Conservation (phyloP, 2,797 vertebrate species). For the Taeniopygia guttata region DNA sequence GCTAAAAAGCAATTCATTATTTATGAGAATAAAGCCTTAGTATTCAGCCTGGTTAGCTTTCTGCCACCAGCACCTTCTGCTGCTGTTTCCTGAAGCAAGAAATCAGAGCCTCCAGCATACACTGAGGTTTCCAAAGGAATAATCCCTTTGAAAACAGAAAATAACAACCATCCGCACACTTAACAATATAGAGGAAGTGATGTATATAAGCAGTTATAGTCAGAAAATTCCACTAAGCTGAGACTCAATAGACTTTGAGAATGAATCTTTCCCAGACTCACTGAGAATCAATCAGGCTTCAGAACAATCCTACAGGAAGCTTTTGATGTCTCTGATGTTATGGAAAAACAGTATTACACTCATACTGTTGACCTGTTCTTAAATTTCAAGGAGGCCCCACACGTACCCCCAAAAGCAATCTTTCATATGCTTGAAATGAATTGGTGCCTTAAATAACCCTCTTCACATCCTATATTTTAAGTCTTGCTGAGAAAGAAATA, state of each 20-base stretch:
- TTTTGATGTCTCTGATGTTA: neutral
- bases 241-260: neutral
- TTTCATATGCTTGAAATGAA: neutral
- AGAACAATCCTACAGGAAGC: neutral
- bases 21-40: neutral
- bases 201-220: neutral
- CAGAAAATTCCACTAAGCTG: neutral
- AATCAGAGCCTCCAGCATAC: neutral
- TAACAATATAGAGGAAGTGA: neutral
- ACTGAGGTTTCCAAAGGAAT: neutral
- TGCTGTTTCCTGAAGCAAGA: neutral
- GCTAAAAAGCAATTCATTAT: neutral
- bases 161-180: neutral
- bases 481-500: neutral
- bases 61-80: neutral
- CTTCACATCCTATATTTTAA: neutral
- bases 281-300: neutral
- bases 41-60: neutral
- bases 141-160: neutral
- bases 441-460: neutral
- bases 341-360: neutral
- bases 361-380: neutral
- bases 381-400: neutral
- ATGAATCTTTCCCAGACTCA: neutral
- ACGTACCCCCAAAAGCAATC: neutral